Evolutionary conservation across 2,797 vertebrate genomes (phyloP).

Genomic region (Chaenodraco wilsoni): DNA sequence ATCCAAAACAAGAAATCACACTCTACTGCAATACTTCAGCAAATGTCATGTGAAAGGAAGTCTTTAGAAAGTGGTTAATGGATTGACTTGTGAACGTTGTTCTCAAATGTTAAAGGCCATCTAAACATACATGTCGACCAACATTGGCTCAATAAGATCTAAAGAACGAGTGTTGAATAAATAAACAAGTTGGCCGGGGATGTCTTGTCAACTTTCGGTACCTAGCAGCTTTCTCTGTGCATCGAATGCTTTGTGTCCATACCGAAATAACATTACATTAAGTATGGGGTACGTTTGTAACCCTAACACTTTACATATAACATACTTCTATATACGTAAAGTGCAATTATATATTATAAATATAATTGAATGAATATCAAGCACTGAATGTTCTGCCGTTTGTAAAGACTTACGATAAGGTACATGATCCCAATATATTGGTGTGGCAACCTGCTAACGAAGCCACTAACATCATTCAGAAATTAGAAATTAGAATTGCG

Average conservation of each 20-base stretch:
- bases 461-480: constrained; percentile 8
- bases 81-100: background rate
- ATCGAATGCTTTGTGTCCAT: background rate
- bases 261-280: background rate
- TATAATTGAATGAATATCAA: no score
- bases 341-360: no score
- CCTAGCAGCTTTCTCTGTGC: background rate
- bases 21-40: background rate
- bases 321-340: no score
- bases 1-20: background rate
- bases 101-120: background rate
- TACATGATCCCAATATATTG: constrained; percentile 16
- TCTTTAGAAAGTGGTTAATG: constrained; percentile 5
- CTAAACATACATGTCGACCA: background rate
- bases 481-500: background rate
- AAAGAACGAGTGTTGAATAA: background rate
- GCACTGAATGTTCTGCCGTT: background rate
- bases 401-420: background rate
- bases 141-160: background rate
- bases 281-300: background rate
- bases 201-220: background rate
- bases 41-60: background rate
- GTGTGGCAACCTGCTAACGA: constrained; percentile 19
- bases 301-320: no score
- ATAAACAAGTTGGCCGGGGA: no score